A percentile compares a stretch with the other conserved stretches of the same genome.
phyloP scores from a whole-genome alignment of 1,140 invertebrate species.

The Cydia amplana region DNA sequence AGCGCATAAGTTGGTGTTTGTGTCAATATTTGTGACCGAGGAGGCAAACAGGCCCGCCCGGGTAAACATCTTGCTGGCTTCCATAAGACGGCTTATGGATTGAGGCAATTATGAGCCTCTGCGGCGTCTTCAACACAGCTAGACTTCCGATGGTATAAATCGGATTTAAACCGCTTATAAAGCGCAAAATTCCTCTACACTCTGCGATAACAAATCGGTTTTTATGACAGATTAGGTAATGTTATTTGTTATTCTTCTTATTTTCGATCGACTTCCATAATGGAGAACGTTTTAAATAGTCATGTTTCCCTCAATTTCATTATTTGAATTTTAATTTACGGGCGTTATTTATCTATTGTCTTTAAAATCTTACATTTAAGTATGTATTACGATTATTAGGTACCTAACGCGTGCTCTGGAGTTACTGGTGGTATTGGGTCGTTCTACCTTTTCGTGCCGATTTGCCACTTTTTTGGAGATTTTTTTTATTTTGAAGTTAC shows the following conservation, averaged over 20 bases:
- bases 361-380: no score
- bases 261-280: not conserved
- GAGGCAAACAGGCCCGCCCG: slow-evolving; percentile 46
- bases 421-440: no score
- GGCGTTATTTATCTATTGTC: no score
- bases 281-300: no score
- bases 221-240: not conserved
- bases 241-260: no score
- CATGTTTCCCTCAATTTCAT: no score
- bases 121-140: not conserved
- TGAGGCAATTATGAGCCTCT: slow-evolving; percentile 44
- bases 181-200: not conserved
- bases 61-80: slow-evolving; percentile 44
- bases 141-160: not conserved
- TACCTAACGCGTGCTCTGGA: no score
- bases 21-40: slow-evolving; percentile 54
- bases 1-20: slow-evolving; percentile 44
- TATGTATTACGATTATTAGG: no score
- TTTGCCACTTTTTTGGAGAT: no score
- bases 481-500: no score
- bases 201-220: not conserved
- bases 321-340: no score
- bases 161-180: slow-evolving; percentile 17
- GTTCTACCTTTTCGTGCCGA: no score
- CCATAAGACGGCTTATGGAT: slow-evolving; percentile 42